Base-by-base conservation (phyloP, 1,140 invertebrate species). In the Aphelinus atriplicis region DNA sequence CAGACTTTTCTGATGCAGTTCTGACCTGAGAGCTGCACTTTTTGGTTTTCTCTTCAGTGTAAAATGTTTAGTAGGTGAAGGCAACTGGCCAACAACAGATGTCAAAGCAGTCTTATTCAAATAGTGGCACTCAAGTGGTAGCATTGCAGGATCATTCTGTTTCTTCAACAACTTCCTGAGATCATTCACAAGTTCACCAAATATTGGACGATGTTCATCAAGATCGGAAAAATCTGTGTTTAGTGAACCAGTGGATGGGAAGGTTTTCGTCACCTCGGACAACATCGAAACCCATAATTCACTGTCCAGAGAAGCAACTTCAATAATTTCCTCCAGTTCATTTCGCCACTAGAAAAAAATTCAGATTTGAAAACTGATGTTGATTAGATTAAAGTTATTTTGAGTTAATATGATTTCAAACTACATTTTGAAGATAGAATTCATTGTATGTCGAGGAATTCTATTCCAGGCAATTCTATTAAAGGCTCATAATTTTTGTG, bases 241-340 rank as follows among this genome's bases (percentile, higher is more conserved):
- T 55, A 98, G 90, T 62, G 93, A 94, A 55, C 95, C 96, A 5
- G 94, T 93, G 0, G 93, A 91, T 2, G 97, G 96, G 85, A 95
- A 97, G 0, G 95, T 96, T 84, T 96, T 96, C 89, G 99, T 93
- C 72, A 97, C 94, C 89, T 99, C 97, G 9, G 95, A 96, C 78
- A 98, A 89, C 95, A 98, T 98, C 0, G 95, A 95, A 7, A 99
- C 97, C 97, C 97, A 99, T 76, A 97, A 91, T 85, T 99, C 97
- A 61, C 94, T 94, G 86, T 98, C 97, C 75, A 95, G 90, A 6
- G 93, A 91, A 9, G 96, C 97, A 74, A 97, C 93, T 85, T 97
- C 94, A 80, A 98, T 91, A 71, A 99, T 97, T 83, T 97, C 96
- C 84, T 98, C 96, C 80, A 99, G 85, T 85, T 98, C 96, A 79